These are phyloP conservation scores for Pterophyllum scalare DNA, from an alignment of 2,113 vertebrate species.

Conservation along the genomic window DNA sequence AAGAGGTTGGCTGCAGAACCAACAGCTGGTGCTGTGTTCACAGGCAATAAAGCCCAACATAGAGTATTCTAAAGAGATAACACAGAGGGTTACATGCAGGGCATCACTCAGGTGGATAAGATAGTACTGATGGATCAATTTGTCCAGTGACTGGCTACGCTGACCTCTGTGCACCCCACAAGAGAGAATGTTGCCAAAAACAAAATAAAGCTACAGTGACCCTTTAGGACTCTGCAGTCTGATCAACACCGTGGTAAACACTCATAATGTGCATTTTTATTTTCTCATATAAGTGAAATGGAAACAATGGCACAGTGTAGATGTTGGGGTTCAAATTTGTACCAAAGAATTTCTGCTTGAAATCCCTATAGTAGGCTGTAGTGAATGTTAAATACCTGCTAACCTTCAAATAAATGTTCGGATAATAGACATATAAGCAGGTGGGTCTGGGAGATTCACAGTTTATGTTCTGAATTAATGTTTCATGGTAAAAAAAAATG, in stretches of 20 bases:
- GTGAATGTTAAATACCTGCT: neutral
- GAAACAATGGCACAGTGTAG: neutral
- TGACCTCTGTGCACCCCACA: conserved; percentile 15
- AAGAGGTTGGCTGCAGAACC: conserved; percentile 19
- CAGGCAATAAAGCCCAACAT: neutral
- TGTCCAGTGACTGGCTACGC: neutral
- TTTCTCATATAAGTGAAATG: neutral
- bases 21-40: conserved; percentile 29
- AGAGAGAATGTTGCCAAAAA: neutral
- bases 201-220: neutral
- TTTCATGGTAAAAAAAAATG: neutral
- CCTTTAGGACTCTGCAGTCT: neutral
- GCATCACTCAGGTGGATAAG: conserved; percentile 28
- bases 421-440: no score
- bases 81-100: conserved; percentile 3
- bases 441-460: neutral
- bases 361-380: neutral
- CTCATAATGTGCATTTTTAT: neutral
- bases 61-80: conserved; percentile 1
- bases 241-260: neutral
- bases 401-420: no score
- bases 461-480: neutral
- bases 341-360: neutral
- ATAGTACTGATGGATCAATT: conserved; percentile 31
- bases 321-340: neutral